These are phyloP conservation scores for Nycteola revayana DNA, from an alignment of 2,888 invertebrate genomes.

Conservation along the genomic window DNA sequence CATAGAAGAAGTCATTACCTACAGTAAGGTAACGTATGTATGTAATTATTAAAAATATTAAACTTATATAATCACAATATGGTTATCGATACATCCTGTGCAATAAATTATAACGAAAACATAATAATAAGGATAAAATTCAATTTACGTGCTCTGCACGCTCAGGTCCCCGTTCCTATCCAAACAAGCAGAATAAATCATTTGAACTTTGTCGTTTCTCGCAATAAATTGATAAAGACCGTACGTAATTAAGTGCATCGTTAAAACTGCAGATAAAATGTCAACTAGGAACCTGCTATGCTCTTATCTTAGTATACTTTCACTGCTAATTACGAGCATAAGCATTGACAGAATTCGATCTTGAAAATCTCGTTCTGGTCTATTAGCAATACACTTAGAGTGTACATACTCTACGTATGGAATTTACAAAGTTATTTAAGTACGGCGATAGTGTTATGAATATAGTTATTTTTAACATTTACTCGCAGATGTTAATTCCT, in stretches of 20 bases:
- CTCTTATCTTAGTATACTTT: slow-evolving; percentile 55
- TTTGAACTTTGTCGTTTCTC: slow-evolving; percentile 2
- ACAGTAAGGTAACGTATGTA: too few relatives aligned
- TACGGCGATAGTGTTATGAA: too few relatives aligned
- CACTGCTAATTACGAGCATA: slow-evolving; percentile 49
- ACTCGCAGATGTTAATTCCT: too few relatives aligned
- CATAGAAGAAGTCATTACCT: too few relatives aligned
- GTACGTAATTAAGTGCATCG: slow-evolving; percentile 33
- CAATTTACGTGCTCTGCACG: too few relatives aligned
- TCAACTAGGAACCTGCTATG: slow-evolving; percentile 21
- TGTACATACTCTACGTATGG: slow-evolving; percentile 18
- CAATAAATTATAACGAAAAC: too few relatives aligned
- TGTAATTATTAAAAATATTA: too few relatives aligned
- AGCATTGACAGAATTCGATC: slow-evolving; percentile 30
- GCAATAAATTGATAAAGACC: slow-evolving; percentile 14
- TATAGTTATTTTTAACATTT: too few relatives aligned
- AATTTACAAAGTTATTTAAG: slow-evolving; percentile 12
- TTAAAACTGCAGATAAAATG: slow-evolving; percentile 40
- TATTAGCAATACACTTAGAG: slow-evolving; percentile 27
- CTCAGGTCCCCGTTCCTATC: too few relatives aligned
- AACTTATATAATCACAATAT: too few relatives aligned
- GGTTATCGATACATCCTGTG: too few relatives aligned
- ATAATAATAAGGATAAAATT: too few relatives aligned
- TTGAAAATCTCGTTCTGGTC: slow-evolving; percentile 36
- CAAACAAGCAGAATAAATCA: neutral